Percentiles rank a stretch among this genome's conserved stretches.
Evolutionary conservation across 2,113 vertebrate species (phyloP).

Genomic region (Trochalopteron elliotii): DNA sequence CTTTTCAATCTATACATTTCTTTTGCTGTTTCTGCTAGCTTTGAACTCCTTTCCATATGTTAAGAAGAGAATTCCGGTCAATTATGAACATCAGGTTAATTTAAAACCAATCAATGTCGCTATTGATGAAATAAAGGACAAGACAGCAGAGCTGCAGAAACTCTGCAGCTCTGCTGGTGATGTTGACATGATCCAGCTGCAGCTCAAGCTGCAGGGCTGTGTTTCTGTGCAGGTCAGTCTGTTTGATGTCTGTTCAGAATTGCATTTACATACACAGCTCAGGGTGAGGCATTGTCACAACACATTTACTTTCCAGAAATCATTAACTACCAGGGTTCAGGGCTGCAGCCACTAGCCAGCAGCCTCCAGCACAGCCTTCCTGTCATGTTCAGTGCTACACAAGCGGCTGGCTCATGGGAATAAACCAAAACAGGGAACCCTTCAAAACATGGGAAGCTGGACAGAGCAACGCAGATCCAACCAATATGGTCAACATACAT

Average conservation of each 20-base stretch:
- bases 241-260: background rate
- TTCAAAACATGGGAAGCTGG: no score
- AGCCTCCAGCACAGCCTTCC: background rate
- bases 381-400: rapidly evolving
- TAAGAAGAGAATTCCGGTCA: constrained; percentile 94
- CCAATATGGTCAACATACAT: no score
- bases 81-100: constrained; percentile 87
- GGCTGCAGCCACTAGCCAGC: background rate
- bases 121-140: constrained; percentile 92
- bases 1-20: background rate
- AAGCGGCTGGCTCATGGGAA: no score
- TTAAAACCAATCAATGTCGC: constrained; percentile 95
- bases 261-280: background rate
- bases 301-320: constrained; percentile 18
- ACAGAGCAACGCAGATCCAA: no score
- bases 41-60: constrained; percentile 91
- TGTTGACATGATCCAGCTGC: constrained; percentile 97
- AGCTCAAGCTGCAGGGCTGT: constrained; percentile 94
- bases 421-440: no score
- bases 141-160: constrained; percentile 86
- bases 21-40: constrained; percentile 72
- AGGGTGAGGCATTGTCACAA: background rate
- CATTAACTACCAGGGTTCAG: background rate
- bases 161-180: constrained; percentile 84
- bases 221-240: constrained; percentile 91